A percentile compares a stretch with the other conserved stretches of the same genome.
These are phyloP conservation scores for Hybognathus amarus DNA, from an alignment of 2,797 vertebrate genomes.

Conservation along the genomic window DNA sequence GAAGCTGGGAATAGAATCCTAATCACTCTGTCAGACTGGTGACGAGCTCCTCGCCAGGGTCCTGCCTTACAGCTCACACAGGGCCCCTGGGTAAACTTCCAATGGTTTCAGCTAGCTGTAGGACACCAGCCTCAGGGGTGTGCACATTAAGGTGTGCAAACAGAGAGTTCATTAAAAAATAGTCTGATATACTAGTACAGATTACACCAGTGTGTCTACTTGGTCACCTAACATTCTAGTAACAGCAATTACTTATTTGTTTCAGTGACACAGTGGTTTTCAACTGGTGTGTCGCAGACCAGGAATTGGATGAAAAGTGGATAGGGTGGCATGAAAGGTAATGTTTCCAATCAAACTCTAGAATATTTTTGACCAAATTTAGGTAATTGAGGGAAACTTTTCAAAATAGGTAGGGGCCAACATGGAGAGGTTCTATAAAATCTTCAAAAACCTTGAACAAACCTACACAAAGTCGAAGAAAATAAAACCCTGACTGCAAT, in stretches of 20 bases:
- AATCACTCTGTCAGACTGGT: conserved; percentile 78
- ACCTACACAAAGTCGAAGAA: background rate
- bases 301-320: background rate
- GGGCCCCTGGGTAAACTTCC: conserved; percentile 37
- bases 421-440: background rate
- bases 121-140: conserved; percentile 4
- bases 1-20: conserved; percentile 75
- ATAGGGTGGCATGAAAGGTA: background rate
- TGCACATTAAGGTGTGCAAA: conserved; percentile 3
- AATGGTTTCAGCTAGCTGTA: conserved; percentile 3
- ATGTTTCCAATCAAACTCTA: background rate
- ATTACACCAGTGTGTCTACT: background rate
- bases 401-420: background rate
- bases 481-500: background rate
- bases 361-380: background rate
- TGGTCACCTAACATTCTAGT: background rate
- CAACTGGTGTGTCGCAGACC: background rate
- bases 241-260: background rate
- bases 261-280: background rate
- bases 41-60: conserved; percentile 54
- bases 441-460: background rate
- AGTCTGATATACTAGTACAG: background rate
- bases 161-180: conserved; percentile 1
- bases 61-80: conserved; percentile 11
- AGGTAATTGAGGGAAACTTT: background rate